Base-by-base conservation (phyloP, 2,888 invertebrate genomes). In the Drosophila birchii region DNA sequence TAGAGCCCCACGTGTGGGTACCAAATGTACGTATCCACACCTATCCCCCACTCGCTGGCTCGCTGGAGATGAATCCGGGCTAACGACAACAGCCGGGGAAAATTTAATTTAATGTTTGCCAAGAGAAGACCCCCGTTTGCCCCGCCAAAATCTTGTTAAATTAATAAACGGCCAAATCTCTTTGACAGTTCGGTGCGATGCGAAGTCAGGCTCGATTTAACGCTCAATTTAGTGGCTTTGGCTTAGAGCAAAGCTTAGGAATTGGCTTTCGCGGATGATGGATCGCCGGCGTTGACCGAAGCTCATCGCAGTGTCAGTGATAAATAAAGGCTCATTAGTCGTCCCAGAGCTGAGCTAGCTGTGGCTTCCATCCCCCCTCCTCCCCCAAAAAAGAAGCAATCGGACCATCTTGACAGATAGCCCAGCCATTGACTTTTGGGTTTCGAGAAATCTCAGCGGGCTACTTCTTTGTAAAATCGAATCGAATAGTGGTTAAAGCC, bases 271-370 rank as follows among this genome's bases (percentile, higher is more conserved):
- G 38, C 54, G 43, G 41, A 39, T 78, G 72, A 72, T 60, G 73
- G 39, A 72, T 70, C 45, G 69, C 69, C 73, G 39, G 43, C 63
- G 43, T 41, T 58, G 64, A 49, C 64, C 67, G 29, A n/a, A 29
- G 53, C 61, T 59, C 60, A 63, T 59, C 72, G 68, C 62, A n/a
- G 62, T 81, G 87, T 88, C 87, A 86, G 86, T 86, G 88, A 89
- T 83, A 79, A 86, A 86, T 88, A 83, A 79, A 86, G 86, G 78
- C 81, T 89, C 88, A 89, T 86, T 88, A 89, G 76, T 51, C 49
- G 58, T 34, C 71, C 47, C 32, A 47, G 39, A 26, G 58, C 66
- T 71, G 49, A 68, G n/a, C 72, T 75, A 79, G 79, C 75, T 73
- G 64, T 12, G 32, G 23, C 53, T 54, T 34, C 61, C 43, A 43